A percentile compares a stretch with the other conserved stretches of the same genome.
These are phyloP conservation scores for Catharus bicknelli DNA, from an alignment of 2,113 vertebrate genomes.

Conservation along the genomic window DNA sequence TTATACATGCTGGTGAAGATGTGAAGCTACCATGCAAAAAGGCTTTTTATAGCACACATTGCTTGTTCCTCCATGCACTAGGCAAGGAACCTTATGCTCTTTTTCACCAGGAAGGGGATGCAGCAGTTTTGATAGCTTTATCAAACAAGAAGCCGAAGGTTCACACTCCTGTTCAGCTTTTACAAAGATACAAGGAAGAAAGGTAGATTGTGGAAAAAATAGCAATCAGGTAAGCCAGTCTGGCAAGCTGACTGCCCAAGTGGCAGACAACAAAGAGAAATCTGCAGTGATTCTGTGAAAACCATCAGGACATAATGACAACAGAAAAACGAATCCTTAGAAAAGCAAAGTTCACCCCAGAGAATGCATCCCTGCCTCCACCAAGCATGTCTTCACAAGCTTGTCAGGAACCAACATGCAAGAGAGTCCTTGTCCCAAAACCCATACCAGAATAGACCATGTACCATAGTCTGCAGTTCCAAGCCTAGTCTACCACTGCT, in stretches of 20 bases:
- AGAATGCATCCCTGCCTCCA: too few species aligned
- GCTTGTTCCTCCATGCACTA: neutral
- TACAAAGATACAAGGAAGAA: neutral
- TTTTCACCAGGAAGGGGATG: neutral
- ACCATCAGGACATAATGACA: neutral
- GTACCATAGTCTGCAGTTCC: neutral
- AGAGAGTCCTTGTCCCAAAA: neutral
- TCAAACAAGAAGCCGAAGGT: neutral
- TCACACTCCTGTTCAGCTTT: neutral
- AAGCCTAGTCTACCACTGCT: neutral
- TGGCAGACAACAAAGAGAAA: rapidly evolving
- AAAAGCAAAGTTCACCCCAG: neutral
- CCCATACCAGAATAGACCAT: neutral
- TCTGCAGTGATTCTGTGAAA: neutral
- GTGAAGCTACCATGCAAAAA: neutral
- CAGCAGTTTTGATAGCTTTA: neutral
- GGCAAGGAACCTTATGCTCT: neutral
- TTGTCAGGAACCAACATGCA: neutral
- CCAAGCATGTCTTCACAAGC: neutral
- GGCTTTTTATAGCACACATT: neutral
- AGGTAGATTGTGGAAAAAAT: neutral
- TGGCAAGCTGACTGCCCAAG: neutral
- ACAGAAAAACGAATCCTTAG: neutral
- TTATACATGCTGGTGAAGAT: neutral
- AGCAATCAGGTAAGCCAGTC: neutral